Percentiles rank a stretch among this genome's conserved stretches.
These are phyloP conservation scores for Pica pica DNA, from an alignment of 2,113 vertebrate species.

Conservation along the genomic window DNA sequence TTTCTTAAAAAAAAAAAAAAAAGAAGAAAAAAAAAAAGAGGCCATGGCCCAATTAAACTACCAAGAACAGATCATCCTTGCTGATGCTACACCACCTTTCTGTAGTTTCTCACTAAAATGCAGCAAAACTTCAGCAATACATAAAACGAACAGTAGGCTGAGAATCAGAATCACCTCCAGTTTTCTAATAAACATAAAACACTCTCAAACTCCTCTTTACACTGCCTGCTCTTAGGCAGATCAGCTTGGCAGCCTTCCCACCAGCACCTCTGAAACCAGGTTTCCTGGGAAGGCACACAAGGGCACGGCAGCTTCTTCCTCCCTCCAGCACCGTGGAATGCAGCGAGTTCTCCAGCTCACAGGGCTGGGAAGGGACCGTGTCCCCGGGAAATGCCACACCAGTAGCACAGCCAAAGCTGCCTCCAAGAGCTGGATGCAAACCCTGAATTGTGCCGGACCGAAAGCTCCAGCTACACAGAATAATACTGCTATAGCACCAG, in stretches of 20 bases:
- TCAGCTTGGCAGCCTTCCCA: background rate
- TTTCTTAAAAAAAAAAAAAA: background rate
- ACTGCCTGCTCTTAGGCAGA: background rate
- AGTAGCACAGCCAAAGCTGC: background rate
- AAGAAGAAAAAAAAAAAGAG: no score
- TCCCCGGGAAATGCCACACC: background rate
- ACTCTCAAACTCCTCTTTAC: background rate
- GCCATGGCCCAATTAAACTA: background rate
- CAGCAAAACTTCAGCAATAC: background rate
- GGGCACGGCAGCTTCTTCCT: background rate
- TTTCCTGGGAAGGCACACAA: background rate
- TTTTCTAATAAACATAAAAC: background rate
- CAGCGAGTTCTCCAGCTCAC: accelerated
- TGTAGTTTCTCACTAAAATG: background rate
- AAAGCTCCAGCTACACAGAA: accelerated
- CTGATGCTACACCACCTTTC: background rate
- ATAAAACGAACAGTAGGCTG: background rate
- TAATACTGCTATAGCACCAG: background rate
- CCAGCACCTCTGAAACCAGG: background rate
- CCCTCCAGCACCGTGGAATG: background rate
- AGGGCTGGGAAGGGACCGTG: accelerated
- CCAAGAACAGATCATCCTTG: background rate
- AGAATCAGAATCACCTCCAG: background rate
- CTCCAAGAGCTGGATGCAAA: background rate
- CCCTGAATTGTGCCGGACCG: accelerated